A percentile compares a stretch with the other conserved stretches of the same genome.
Evolutionary conservation across 2,797 vertebrate species (phyloP).

Genomic region (Amphiprion clarkii): DNA sequence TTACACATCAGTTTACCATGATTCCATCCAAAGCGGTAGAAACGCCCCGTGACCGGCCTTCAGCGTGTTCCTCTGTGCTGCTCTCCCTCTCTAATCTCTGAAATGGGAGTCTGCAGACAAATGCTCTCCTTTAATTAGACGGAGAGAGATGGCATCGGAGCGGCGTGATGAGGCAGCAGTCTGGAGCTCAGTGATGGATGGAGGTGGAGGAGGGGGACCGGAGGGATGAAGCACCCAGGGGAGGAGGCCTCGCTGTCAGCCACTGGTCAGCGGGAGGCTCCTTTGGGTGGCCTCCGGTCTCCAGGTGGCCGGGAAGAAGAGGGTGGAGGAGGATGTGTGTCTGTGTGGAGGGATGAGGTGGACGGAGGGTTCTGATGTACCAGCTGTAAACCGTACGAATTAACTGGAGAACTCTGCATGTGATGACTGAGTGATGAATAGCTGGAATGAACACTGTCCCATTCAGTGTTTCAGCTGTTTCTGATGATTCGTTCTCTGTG

Average conservation of each 20-base stretch:
- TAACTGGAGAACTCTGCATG: background rate
- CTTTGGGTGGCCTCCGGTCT: slow-evolving; percentile 39
- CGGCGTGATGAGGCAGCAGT: slow-evolving; percentile 59
- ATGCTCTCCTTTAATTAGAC: slow-evolving; percentile 67
- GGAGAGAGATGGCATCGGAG: slow-evolving; percentile 16
- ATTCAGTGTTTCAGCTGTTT: no score
- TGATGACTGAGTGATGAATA: slow-evolving; percentile 2
- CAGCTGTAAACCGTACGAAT: slow-evolving; percentile 51
- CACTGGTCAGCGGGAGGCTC: slow-evolving; percentile 33
- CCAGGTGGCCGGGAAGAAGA: slow-evolving; percentile 8
- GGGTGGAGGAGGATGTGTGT: background rate
- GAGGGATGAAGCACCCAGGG: slow-evolving; percentile 41
- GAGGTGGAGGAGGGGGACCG: background rate
- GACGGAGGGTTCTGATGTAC: slow-evolving; percentile 2
- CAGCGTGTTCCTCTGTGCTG: background rate
- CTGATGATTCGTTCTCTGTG: background rate
- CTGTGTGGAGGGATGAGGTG: slow-evolving; percentile 10
- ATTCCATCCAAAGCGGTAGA: slow-evolving; percentile 5
- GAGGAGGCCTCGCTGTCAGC: slow-evolving; percentile 48
- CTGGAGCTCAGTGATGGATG: slow-evolving; percentile 64
- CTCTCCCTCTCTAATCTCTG: slow-evolving; percentile 33
- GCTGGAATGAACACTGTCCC: no score
- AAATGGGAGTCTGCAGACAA: slow-evolving; percentile 38
- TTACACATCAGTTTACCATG: background rate
- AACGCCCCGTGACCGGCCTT: background rate